Evolutionary conservation across 2,888 invertebrate genomes (phyloP), one percentile per base, ranked within the genome.

Genomic region (Erebia palarica): DNA sequence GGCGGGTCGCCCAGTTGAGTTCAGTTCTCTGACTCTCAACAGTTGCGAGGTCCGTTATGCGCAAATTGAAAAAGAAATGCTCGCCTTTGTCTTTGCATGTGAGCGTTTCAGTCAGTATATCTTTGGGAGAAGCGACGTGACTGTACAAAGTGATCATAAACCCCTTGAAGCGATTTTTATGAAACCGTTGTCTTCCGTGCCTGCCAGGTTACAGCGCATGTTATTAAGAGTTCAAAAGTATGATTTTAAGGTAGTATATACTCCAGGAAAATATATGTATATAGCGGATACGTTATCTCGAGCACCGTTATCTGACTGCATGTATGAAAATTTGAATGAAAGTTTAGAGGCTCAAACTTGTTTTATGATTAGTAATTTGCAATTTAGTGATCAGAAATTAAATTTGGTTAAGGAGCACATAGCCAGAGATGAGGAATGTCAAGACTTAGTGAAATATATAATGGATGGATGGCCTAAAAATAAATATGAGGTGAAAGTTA

Each of bases 191-290:
- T 68, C 67, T 9, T 66, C 73, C 1, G 72, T 77, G 1, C 79
- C 80, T 0, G 74, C 75, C 0, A 64, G 80, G 0, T 65, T 81
- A n/a, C 79, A 79, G 42, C 65, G 79, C 1, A 79, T 80, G 79
- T 75, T 80, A 73, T 18, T 82, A 7, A 61, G 78, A 36, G 44
- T 79, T 3, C 80, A 80, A 70, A 18, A 55, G 1, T 80, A 79
- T 65, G 75, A 77, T 49, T 70, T 80, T 11, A 69, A 65, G 8
- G 75, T 80, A 1, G 36, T 44, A 0, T 80, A 81, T 70, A 75
- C 49, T 9, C 78, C 80, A 0, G 79, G 80, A 0, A 80, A 79
- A 64, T 77, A 78, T 64, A 78, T 81, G 78, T 80, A 73, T 69
- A 69, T 81, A 9, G 73, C 80, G 0, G 80, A 80, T 55, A 75